Evolutionary conservation across 2,113 vertebrate genomes (phyloP), one percentile per base, ranked within the genome.

Genomic region (Zosterops pallidus): DNA sequence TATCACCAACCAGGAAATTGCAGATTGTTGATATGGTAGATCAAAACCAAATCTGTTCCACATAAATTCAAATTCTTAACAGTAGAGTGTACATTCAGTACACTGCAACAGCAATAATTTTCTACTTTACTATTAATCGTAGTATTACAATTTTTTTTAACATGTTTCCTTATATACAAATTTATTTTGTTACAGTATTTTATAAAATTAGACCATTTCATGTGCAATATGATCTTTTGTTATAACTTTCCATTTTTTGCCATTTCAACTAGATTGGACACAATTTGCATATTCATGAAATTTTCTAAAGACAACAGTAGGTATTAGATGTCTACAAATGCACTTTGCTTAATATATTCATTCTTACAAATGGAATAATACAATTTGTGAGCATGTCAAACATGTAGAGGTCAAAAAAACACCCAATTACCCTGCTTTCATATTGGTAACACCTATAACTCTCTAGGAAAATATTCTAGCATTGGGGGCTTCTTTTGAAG

Each of bases 391-490:
- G 25, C 15, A 6, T 33, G 19, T 17, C 44, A 49, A 78, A 69
- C 33, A 42, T 0, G 1, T 20, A 12, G 25, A 1, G 10, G 3
- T 64, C 25, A 44, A 52, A 41, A 46, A 81, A 26, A 0, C 3
- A 37, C 2, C 9, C 9, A 69, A 41, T 74, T 70, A n/a, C 25
- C 15, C 39, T 83, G 14, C 7, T 10, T 83, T 69, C 29, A 28
- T 13, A 9, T 9, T 47, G 6, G 5, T 65, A 42, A 56, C 7
- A 56, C 11, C 13, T 67, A 5, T 3, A 39, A 26, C 25, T 81
- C 41, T 3, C 28, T 44, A 89, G 44, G 24, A 74, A 37, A 74
- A 53, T 55, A 24, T 4, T 26, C 26, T 49, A 41, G 16, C 16
- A 31, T 0, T 42, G 35, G 12, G 47, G 11, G 5, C 31, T 70